A percentile compares a stretch with the other conserved stretches of the same genome.
Evolutionary conservation across 2,888 invertebrate species (phyloP).

Genomic region (Quadriops clusia): DNA sequence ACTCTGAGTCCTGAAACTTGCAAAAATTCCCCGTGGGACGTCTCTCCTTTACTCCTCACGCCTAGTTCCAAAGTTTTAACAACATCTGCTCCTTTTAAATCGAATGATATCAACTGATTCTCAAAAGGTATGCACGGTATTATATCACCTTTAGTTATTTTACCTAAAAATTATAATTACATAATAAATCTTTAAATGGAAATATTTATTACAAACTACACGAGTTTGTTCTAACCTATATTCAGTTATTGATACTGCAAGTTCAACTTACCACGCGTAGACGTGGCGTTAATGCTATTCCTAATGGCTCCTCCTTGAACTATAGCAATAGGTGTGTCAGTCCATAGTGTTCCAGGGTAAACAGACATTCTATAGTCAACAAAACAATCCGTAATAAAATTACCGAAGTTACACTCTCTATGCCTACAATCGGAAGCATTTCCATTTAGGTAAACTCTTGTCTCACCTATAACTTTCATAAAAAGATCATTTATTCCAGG

Average conservation of each 20-base stretch:
- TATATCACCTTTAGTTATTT: conserved; percentile 60
- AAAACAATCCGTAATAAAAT: conserved; percentile 8
- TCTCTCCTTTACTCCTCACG: conserved; percentile 30
- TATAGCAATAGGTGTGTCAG: conserved; percentile 9
- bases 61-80: conserved; percentile 34
- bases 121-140: conserved; percentile 65
- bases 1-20: conserved; percentile 69
- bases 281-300: conserved; percentile 6
- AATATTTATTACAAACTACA: conserved; percentile 33
- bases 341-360: conserved; percentile 7
- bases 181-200: background rate
- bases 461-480: conserved; percentile 2
- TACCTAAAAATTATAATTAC: conserved; percentile 15
- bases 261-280: no score
- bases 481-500: conserved; percentile 1
- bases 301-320: conserved; percentile 9
- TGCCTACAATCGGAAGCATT: conserved; percentile 6
- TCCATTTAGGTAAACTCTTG: conserved; percentile 6
- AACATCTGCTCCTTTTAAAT: conserved; percentile 54
- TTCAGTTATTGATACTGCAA: no score
- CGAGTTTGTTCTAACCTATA: conserved; percentile 38
- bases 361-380: conserved; percentile 5
- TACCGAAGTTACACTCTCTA: conserved; percentile 9
- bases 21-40: conserved; percentile 57
- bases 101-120: conserved; percentile 51